Conservation (phyloP, 2,888 invertebrate genomes). For the Hirtodrosophila histrioides region DNA sequence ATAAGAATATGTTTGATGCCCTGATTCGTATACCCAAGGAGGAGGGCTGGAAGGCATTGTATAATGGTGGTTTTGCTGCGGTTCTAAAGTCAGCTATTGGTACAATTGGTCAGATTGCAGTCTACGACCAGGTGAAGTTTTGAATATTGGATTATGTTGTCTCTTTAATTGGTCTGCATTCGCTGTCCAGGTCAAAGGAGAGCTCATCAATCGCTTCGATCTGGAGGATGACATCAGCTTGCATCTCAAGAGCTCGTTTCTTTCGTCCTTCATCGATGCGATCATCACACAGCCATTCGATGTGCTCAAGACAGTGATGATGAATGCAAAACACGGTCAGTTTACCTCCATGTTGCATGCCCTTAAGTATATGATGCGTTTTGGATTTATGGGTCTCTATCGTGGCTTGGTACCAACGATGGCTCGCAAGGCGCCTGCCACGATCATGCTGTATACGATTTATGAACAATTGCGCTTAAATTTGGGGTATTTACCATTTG, state of each 20-base stretch:
- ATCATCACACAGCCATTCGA: constrained; percentile 50
- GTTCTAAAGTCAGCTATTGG: constrained; percentile 41
- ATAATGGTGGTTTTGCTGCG: constrained; percentile 41
- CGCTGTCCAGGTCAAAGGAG: constrained; percentile 32
- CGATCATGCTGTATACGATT: constrained; percentile 40
- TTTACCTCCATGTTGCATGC: constrained; percentile 14
- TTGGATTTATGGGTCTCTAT: constrained; percentile 42
- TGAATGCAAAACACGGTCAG: constrained; percentile 37
- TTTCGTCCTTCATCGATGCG: constrained; percentile 41
- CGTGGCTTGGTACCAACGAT: constrained; percentile 45
- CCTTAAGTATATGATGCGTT: constrained; percentile 37
- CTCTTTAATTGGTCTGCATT: background rate
- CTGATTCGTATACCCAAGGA: constrained; percentile 39
- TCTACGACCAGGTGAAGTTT: constrained; percentile 49
- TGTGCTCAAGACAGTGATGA: constrained; percentile 52
- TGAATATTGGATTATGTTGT: too few relatives aligned
- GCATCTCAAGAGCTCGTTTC: constrained; percentile 44
- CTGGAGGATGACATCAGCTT: constrained; percentile 32
- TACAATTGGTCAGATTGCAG: constrained; percentile 48
- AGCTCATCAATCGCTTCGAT: constrained; percentile 15
- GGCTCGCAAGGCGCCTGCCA: constrained; percentile 45
- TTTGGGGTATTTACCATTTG: constrained; percentile 31
- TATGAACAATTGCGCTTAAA: constrained; percentile 54
- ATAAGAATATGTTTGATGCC: constrained; percentile 39
- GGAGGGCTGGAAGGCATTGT: constrained; percentile 46